These are phyloP conservation scores for Drosophila pruinosa DNA, from an alignment of 1,140 invertebrate genomes.

Conservation along the genomic window DNA sequence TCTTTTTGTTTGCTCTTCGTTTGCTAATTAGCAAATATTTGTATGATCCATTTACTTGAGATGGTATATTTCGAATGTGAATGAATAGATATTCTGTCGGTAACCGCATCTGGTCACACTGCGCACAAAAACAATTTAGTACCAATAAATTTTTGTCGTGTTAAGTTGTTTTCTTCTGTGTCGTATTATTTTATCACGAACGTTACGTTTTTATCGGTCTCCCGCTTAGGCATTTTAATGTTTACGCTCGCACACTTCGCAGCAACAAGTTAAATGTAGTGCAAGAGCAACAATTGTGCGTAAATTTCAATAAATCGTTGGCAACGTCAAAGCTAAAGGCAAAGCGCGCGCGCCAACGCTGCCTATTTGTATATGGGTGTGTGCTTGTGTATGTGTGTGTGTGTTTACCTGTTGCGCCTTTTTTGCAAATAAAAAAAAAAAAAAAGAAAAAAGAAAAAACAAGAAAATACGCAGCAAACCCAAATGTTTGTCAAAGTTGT, in stretches of 20 bases:
- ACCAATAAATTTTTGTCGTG: conserved; percentile 43
- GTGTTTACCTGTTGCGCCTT: conserved; percentile 53
- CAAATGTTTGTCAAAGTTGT: conserved; percentile 6
- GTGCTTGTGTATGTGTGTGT: conserved; percentile 11
- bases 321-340: conserved; percentile 12
- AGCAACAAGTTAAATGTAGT: conserved; percentile 31
- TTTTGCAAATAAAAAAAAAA: conserved; percentile 24
- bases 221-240: background rate
- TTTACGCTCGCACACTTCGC: background rate
- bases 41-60: background rate
- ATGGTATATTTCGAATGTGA: conserved; percentile 13
- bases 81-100: background rate
- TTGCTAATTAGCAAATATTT: no score
- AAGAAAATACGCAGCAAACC: conserved; percentile 7
- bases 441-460: conserved; percentile 17
- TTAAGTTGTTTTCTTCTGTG: conserved; percentile 24
- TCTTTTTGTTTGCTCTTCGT: no score
- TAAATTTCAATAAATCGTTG: conserved; percentile 24
- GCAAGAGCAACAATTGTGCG: conserved; percentile 16
- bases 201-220: conserved; percentile 27
- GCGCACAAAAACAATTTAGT: conserved; percentile 37
- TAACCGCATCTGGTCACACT: conserved; percentile 7
- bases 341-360: conserved; percentile 51
- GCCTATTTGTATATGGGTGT: conserved; percentile 11
- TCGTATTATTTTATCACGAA: conserved; percentile 30